phyloP scores from a whole-genome alignment of 2,797 vertebrate species.

The Anguilla marmorata region DNA sequence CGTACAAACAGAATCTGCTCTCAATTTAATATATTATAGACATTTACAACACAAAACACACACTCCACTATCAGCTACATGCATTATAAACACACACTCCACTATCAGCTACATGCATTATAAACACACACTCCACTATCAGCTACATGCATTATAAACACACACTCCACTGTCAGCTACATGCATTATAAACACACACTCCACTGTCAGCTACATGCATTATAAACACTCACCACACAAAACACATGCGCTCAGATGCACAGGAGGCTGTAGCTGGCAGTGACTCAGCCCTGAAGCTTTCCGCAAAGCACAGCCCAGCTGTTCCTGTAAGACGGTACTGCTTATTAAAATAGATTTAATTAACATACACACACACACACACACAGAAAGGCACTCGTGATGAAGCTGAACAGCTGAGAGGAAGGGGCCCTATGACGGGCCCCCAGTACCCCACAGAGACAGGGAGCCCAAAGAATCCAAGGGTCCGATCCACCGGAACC shows the following conservation, averaged over 20 bases:
- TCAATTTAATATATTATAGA: neutral
- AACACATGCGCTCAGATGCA: neutral
- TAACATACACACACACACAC: neutral
- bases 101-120: neutral
- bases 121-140: neutral
- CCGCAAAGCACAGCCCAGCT: neutral
- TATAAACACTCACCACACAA: neutral
- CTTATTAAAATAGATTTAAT: neutral
- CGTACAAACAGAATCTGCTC: neutral
- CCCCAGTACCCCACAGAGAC: neutral
- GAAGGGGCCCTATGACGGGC: neutral
- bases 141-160: neutral
- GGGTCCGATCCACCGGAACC: neutral
- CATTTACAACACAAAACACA: neutral
- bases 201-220: neutral
- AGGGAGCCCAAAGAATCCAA: neutral
- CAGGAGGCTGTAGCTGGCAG: neutral
- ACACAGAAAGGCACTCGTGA: neutral
- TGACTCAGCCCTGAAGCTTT: neutral
- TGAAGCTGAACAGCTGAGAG: conserved; percentile 1
- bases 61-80: neutral
- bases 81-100: neutral
- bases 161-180: neutral
- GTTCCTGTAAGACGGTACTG: neutral
- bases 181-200: neutral